Evolutionary conservation across 2,888 invertebrate genomes (phyloP).

Genomic region (Pseudococcus jackbeardsleyi): DNA sequence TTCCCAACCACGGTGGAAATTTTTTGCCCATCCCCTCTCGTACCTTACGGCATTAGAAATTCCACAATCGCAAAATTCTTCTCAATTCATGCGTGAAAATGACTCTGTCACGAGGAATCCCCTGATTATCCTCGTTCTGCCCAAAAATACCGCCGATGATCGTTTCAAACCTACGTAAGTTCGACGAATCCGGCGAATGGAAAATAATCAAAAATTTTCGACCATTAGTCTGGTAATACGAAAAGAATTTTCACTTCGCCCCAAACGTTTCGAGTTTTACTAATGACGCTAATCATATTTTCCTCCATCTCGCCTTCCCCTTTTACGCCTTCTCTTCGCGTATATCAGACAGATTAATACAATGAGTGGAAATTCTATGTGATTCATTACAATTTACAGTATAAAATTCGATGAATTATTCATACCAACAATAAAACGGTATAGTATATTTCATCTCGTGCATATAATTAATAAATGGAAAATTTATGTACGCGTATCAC

Average conservation of each 20-base stretch:
- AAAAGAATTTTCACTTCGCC: constrained; percentile 19
- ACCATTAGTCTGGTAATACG: neutral
- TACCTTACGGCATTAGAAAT: neutral
- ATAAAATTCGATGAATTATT: constrained; percentile 39
- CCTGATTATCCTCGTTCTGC: neutral
- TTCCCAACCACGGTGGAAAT: neutral
- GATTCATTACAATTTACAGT: constrained; percentile 28
- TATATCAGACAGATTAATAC: neutral
- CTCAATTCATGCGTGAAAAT: constrained; percentile 16
- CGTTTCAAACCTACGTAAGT: neutral
- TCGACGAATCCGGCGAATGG: neutral
- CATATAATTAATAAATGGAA: constrained; percentile 35
- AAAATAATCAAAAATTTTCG: constrained; percentile 37
- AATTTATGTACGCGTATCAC: constrained; percentile 28
- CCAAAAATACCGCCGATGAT: neutral
- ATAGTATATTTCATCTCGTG: constrained; percentile 4
- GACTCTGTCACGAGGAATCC: neutral
- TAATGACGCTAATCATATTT: constrained; percentile 41
- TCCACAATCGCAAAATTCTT: constrained; percentile 18
- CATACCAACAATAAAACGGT: constrained; percentile 18
- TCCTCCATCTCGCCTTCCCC: neutral
- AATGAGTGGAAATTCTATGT: constrained; percentile 17
- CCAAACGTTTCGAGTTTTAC: neutral
- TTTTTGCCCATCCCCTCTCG: neutral
- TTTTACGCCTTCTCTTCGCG: neutral